A percentile compares a stretch with the other conserved stretches of the same genome.
Conservation (phyloP, 2,113 vertebrate species). For the Caretta caretta region DNA sequence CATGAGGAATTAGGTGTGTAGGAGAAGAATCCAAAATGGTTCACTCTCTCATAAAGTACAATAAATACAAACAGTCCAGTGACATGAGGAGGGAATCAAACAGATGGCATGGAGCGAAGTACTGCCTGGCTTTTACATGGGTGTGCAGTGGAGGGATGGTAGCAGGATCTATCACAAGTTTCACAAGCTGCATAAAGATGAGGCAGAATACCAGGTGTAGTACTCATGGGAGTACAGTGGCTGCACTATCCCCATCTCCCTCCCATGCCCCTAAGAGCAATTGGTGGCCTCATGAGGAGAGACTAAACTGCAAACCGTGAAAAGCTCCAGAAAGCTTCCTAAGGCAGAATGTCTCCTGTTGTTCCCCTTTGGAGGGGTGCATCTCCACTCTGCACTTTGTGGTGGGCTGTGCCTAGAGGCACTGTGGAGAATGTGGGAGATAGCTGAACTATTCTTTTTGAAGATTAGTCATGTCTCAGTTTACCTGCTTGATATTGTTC, state of each 20-base stretch:
- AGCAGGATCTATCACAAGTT: neutral
- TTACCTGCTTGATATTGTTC: neutral
- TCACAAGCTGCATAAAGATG: fast-evolving
- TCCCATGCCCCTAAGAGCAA: neutral
- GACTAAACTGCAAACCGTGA: neutral
- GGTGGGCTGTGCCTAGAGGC: too few species aligned
- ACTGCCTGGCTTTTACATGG: neutral
- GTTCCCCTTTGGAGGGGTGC: too few species aligned
- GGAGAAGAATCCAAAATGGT: neutral
- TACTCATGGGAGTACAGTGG: neutral
- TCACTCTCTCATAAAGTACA: neutral
- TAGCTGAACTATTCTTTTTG: neutral
- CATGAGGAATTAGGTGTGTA: neutral
- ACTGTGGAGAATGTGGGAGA: neutral
- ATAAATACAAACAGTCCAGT: neutral
- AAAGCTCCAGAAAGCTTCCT: neutral
- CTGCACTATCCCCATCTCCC: neutral
- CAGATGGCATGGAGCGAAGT: neutral
- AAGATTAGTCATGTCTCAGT: neutral
- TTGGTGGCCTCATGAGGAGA: neutral
- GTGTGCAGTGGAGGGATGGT: neutral
- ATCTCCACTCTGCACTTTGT: too few species aligned
- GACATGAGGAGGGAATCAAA: neutral
- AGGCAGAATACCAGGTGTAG: neutral
- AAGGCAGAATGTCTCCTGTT: too few species aligned